A percentile compares a stretch with the other conserved stretches of the same genome.
Evolutionary conservation across 2,797 vertebrate species (phyloP).

Genomic region (Diglossa cyanea): DNA sequence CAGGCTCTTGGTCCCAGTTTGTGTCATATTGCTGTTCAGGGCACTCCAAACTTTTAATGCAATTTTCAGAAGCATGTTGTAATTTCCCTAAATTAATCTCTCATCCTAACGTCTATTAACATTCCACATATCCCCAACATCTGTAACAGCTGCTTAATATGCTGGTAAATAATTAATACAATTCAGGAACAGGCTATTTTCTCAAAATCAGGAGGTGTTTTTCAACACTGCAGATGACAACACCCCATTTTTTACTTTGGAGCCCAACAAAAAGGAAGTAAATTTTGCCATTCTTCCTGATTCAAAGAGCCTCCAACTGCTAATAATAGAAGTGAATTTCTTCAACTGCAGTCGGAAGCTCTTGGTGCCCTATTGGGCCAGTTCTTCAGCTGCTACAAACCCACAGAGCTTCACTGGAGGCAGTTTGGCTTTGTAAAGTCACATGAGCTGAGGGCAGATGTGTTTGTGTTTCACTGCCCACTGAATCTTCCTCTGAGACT

Average conservation of each 20-base stretch:
- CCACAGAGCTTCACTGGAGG: not conserved
- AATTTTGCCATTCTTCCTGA: slow-evolving; percentile 53
- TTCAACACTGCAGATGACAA: not conserved
- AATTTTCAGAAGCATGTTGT: not conserved
- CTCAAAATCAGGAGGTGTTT: not conserved
- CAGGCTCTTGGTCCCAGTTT: not conserved
- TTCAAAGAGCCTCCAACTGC: slow-evolving; percentile 20
- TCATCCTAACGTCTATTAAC: not conserved
- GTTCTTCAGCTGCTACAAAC: slow-evolving; percentile 1
- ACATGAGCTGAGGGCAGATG: not conserved
- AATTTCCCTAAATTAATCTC: not conserved
- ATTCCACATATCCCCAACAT: not conserved
- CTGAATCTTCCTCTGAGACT: not conserved
- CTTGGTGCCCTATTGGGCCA: slow-evolving; percentile 27
- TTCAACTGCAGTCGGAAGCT: slow-evolving; percentile 55
- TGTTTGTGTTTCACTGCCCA: not conserved
- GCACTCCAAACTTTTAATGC: not conserved
- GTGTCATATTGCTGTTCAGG: not conserved
- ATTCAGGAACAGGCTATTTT: not conserved
- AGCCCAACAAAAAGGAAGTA: slow-evolving; percentile 38
- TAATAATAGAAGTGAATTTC: slow-evolving; percentile 52
- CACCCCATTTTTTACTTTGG: slow-evolving; percentile 1
- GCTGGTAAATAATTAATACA: not conserved
- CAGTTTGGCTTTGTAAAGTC: not conserved
- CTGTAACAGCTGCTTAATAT: not conserved